Base-by-base conservation (phyloP, 2,113 vertebrate species). In the Istiophorus platypterus region DNA sequence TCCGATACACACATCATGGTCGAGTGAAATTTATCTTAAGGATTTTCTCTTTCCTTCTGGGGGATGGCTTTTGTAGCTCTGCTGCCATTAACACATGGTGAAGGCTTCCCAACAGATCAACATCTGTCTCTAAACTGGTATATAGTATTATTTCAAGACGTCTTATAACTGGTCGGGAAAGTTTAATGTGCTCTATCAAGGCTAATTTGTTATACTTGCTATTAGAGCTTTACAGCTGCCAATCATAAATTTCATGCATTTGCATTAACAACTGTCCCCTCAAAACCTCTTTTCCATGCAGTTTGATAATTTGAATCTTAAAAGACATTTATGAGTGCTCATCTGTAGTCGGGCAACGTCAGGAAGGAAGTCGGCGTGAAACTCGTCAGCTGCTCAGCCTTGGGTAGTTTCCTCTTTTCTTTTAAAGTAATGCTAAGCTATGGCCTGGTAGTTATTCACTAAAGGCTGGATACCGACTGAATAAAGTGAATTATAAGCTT, bases 401-500 rank as follows among this genome's bases (percentile, higher is more conserved):
- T 62, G 85, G 86, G 74, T 85, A 73, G 80, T 86, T 79, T 86
- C 72, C 81, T 72, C 78, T 85, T 80, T 85, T 88, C 59, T 83
- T 80, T 83, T 88, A 89, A 92, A 90, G 89, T 88, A 91, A 89
- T 86, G 81, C 82, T 81, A 76, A 24, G 76, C 84, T 86, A 84
- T 57, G 80, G 85, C 62, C 78, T 64, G 81, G 56, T 92, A 81
- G 87, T 90, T 90, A 81, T 88, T 90, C 92, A 87, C 88, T 78
- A 49, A 83, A 89, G 90, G 80, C 81, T 81, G 78, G 88, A 84
- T 90, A 80, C 80, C 66, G 82, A 84, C 81, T 89, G 89, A 92
- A 81, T 84, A 83, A 89, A 92, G 86, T 93, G 89, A 91, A 92
- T 90, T 90, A 92, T 89, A 93, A 92, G 88, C 81, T 93, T 85